Evolutionary conservation across 1,140 invertebrate species (phyloP).

Genomic region (Trachymyrmex septentrionalis): DNA sequence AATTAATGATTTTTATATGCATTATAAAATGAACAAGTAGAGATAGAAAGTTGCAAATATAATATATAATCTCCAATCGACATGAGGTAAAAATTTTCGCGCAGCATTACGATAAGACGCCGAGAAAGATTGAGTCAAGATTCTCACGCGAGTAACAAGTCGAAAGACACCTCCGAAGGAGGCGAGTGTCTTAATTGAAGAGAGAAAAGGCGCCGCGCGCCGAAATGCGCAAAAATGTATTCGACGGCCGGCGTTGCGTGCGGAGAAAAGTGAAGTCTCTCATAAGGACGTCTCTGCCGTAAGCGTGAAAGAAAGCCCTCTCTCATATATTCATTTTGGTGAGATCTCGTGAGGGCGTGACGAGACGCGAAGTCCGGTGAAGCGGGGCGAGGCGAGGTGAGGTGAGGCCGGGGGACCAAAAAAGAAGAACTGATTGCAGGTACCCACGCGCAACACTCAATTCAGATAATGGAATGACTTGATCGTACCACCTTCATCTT

Average conservation of each 20-base stretch:
- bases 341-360: slow-evolving; percentile 76
- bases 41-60: not conserved
- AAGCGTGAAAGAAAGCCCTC: slow-evolving; percentile 15
- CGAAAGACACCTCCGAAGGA: not conserved
- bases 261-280: slow-evolving; percentile 22
- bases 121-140: not conserved
- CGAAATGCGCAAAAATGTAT: slow-evolving; percentile 1
- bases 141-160: not conserved
- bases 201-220: not conserved
- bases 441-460: slow-evolving; percentile 82
- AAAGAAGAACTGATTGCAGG: slow-evolving; percentile 76
- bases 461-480: slow-evolving; percentile 86
- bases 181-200: not conserved
- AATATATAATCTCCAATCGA: not conserved
- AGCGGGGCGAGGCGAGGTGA: slow-evolving; percentile 67
- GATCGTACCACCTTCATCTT: slow-evolving; percentile 79
- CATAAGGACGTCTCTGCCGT: slow-evolving; percentile 23
- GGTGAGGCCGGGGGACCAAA: slow-evolving; percentile 21
- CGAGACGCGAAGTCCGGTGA: too few relatives aligned
- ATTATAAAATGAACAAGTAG: not conserved
- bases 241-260: slow-evolving; percentile 24
- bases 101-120: not conserved
- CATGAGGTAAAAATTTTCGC: not conserved
- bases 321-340: slow-evolving; percentile 65
- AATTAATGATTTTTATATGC: not conserved